Evolutionary conservation across 2,113 vertebrate genomes (phyloP), one percentile per base, ranked within the genome.

Genomic region (Myotis davidii): DNA sequence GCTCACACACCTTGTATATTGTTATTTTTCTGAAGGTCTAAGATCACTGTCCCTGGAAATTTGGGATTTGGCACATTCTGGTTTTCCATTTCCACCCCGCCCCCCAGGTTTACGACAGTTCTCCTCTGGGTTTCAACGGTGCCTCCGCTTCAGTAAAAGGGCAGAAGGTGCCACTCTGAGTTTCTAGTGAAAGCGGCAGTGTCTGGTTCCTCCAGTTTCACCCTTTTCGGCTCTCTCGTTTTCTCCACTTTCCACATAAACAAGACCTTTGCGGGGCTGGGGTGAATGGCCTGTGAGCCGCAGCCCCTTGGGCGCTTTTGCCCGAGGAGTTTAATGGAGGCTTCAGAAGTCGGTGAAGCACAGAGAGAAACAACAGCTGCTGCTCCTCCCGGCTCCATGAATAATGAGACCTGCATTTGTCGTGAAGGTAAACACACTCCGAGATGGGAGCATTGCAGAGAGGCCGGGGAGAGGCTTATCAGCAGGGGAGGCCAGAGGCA

Each of bases 311-410:
- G 14, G 34, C 11, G 56, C 32, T 79, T 76, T 78, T 72, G 65
- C 88, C 50, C 27, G 42, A 2, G 81, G 11, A 37, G 59, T 90
- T 94, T 96, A 94, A 90, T 69, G 74, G 81, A 92, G 81, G 88
- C 76, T 95, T 93, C 95, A 82, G 70, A 88, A 74, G 73, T 4
- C 72, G 95, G 64, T 84, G 42, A 95, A 94, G 70, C 65, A 21
- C 91, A 93, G 65, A 87, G 84, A 64, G 83, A 81, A 96, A 85
- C 0, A 94, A 9, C 92, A 97, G 97, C 85, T 97, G 96, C 29
- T 76, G 8, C 2, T 54, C 48, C 17, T 48, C 27, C 85, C 0
- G 64, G 70, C 50, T 10, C 39, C 65, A 79, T 93, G n/a, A 92
- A 92, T 81, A 74, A 88, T 12, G 48, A n/a, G 70, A 85, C 18